phyloP scores from a whole-genome alignment of 2,888 invertebrate genomes.

The Parthenolecanium corni region DNA sequence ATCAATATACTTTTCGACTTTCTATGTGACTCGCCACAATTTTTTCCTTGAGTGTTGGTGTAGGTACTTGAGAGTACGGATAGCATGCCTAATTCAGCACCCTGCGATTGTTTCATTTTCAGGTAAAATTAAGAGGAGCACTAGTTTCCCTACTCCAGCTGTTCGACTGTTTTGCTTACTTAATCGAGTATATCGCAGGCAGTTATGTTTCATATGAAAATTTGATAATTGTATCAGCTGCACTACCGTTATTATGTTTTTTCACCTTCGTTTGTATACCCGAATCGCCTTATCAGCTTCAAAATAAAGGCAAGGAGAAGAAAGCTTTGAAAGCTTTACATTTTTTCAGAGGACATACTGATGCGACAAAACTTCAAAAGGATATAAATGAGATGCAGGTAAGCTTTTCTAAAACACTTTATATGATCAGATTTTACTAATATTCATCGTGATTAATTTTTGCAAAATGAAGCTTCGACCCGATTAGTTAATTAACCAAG shows the following conservation, averaged over 20 bases:
- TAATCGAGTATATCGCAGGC: slow-evolving; percentile 58
- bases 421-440: too few relatives aligned
- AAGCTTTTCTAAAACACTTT: background rate
- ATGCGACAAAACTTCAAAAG: slow-evolving; percentile 26
- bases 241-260: slow-evolving; percentile 30
- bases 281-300: slow-evolving; percentile 32
- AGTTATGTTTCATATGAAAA: slow-evolving; percentile 55
- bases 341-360: slow-evolving; percentile 30
- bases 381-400: slow-evolving; percentile 32
- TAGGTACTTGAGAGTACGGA: too few relatives aligned
- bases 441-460: too few relatives aligned
- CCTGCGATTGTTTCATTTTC: slow-evolving; percentile 31
- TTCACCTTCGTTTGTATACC: slow-evolving; percentile 31
- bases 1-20: too few relatives aligned
- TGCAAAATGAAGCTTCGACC: too few relatives aligned
- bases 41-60: too few relatives aligned
- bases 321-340: slow-evolving; percentile 32
- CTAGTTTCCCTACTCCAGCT: slow-evolving; percentile 69
- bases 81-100: too few relatives aligned
- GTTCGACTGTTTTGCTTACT: slow-evolving; percentile 56
- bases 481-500: too few relatives aligned
- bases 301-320: slow-evolving; percentile 29
- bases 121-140: slow-evolving; percentile 67
- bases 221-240: slow-evolving; percentile 36
- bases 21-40: too few relatives aligned